These are phyloP conservation scores for Perca flavescens DNA, from an alignment of 2,113 vertebrate species.

Conservation along the genomic window DNA sequence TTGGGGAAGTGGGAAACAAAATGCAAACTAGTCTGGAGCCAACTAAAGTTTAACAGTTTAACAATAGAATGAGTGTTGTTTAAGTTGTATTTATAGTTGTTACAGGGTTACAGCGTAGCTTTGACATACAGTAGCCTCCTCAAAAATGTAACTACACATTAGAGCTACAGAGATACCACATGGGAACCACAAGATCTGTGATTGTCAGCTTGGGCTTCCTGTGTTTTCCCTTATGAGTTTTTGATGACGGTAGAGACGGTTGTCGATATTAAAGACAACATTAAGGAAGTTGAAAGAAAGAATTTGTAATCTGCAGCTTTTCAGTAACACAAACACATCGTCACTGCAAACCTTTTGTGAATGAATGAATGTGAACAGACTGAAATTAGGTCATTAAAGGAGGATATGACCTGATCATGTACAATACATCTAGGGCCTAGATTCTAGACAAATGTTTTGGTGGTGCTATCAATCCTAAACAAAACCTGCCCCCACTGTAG, in stretches of 20 bases:
- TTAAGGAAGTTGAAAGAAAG: no score
- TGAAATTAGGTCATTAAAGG: neutral
- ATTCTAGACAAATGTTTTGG: neutral
- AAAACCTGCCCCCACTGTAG: neutral
- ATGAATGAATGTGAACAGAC: neutral
- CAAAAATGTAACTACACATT: neutral
- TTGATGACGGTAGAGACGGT: neutral
- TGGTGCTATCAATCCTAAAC: neutral
- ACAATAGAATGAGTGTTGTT: neutral
- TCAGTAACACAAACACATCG: neutral
- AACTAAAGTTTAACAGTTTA: neutral
- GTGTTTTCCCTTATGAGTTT: neutral
- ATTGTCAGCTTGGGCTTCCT: conserved; percentile 8
- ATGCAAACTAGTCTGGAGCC: neutral
- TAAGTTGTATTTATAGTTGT: neutral
- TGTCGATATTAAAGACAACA: neutral
- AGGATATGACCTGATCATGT: neutral
- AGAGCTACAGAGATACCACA: neutral
- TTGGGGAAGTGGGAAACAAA: conserved; percentile 3
- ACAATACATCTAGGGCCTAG: no score
- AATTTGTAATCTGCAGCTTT: neutral
- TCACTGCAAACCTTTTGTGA: neutral
- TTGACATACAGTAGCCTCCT: no score
- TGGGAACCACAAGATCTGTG: neutral
- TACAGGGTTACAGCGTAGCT: neutral